Conservation (phyloP, 2,113 vertebrate species). For the Oxyruncus cristatus region DNA sequence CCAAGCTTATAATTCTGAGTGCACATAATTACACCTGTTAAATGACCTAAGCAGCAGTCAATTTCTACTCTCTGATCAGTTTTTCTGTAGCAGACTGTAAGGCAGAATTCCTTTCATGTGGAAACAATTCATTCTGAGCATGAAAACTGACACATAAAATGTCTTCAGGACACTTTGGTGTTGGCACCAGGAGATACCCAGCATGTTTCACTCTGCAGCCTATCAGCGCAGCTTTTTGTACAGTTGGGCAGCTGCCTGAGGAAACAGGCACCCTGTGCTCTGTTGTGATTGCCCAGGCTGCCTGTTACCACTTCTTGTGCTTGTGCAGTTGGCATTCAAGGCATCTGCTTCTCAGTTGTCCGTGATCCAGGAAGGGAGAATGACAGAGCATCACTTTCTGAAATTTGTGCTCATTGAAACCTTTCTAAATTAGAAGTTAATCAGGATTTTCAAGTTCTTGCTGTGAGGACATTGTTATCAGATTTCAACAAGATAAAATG, state of each 20-base stretch:
- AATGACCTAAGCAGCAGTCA: neutral
- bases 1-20: neutral
- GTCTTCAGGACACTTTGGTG: neutral
- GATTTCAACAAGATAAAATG: neutral
- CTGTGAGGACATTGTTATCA: neutral
- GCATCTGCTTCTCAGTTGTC: neutral
- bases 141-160: neutral
- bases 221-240: neutral
- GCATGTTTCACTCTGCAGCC: neutral
- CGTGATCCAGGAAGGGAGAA: neutral
- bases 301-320: neutral
- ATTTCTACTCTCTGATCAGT: neutral
- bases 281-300: neutral
- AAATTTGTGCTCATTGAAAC: neutral
- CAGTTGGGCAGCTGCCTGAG: neutral
- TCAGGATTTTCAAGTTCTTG: neutral
- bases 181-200: neutral
- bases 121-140: neutral
- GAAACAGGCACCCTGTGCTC: fast-evolving
- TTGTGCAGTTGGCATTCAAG: neutral
- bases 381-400: neutral
- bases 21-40: neutral
- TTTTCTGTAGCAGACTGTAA: neutral
- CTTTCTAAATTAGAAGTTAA: neutral
- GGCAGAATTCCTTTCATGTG: neutral